Percentiles rank a stretch among this genome's conserved stretches.
phyloP scores from a whole-genome alignment of 2,113 vertebrate species.

The Calidris pygmaea region DNA sequence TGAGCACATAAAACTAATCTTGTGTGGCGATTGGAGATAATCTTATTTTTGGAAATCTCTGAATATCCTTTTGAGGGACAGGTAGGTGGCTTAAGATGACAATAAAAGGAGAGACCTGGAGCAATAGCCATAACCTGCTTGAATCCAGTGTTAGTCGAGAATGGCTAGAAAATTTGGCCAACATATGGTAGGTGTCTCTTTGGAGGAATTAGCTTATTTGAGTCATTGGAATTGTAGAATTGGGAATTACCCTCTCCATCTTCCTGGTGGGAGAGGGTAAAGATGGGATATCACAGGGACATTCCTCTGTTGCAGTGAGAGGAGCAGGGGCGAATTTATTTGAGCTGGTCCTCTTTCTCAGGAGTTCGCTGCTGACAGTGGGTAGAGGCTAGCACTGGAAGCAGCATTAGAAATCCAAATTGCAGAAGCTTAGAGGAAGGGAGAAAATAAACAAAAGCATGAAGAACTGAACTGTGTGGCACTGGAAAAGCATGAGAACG shows the following conservation, averaged over 20 bases:
- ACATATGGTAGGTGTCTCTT: background rate
- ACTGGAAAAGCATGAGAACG: background rate
- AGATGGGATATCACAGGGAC: background rate
- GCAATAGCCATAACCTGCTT: background rate
- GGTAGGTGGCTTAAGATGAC: background rate
- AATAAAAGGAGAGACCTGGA: background rate
- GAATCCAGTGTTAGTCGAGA: background rate
- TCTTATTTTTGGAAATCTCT: background rate
- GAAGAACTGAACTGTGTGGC: background rate
- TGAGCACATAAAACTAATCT: background rate
- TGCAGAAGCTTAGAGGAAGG: background rate
- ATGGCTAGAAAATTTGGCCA: background rate
- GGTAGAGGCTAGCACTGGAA: background rate
- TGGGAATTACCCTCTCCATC: background rate
- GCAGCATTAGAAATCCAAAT: background rate
- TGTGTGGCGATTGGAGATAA: background rate
- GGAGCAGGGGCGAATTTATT: background rate
- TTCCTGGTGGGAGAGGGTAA: background rate
- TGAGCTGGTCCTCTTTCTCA: background rate
- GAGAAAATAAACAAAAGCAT: background rate
- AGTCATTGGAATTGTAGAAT: background rate
- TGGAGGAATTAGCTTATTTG: background rate
- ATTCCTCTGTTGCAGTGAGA: background rate
- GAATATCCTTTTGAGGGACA: background rate
- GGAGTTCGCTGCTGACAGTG: background rate